These are phyloP conservation scores for Ormyrus rosae DNA, from an alignment of 2,888 invertebrate genomes.

Conservation along the genomic window DNA sequence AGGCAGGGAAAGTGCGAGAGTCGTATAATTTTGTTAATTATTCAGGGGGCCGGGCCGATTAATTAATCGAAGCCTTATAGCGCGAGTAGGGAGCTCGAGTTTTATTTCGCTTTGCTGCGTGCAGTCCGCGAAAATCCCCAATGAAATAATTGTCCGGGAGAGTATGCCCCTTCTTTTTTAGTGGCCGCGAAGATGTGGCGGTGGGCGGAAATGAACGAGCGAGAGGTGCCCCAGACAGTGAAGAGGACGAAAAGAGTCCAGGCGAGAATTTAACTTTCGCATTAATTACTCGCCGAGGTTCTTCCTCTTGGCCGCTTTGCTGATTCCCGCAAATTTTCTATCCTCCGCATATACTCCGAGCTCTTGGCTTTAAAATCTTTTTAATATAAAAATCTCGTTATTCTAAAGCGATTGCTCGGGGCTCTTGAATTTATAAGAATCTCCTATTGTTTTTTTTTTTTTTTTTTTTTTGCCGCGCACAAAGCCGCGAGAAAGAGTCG, in stretches of 20 bases:
- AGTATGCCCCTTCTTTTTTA: background rate
- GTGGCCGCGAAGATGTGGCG: background rate
- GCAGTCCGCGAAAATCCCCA: conserved; percentile 60
- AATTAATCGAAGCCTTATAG: conserved; percentile 65
- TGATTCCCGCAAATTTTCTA: conserved; percentile 33
- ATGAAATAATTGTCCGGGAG: conserved; percentile 64
- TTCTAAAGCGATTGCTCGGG: conserved; percentile 33
- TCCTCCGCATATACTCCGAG: background rate
- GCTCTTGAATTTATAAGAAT: background rate
- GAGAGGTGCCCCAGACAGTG: conserved; percentile 11
- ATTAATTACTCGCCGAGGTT: conserved; percentile 60
- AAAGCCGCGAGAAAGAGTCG: too few relatives aligned
- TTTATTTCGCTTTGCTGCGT: conserved; percentile 14
- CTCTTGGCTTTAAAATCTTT: conserved; percentile 32
- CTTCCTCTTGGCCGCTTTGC: conserved; percentile 14
- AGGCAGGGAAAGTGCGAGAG: background rate
- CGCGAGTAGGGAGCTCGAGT: conserved; percentile 38
- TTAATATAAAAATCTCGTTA: conserved; percentile 43
- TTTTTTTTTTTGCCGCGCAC: too few relatives aligned
- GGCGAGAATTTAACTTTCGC: conserved; percentile 59
- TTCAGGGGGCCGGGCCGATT: conserved; percentile 63
- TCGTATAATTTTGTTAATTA: conserved; percentile 69
- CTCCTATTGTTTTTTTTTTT: too few relatives aligned
- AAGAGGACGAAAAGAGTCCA: conserved; percentile 34
- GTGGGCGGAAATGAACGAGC: conserved; percentile 34